Base-by-base conservation (phyloP, 1,140 invertebrate species). In the Pogonognathellus flavescens region DNA sequence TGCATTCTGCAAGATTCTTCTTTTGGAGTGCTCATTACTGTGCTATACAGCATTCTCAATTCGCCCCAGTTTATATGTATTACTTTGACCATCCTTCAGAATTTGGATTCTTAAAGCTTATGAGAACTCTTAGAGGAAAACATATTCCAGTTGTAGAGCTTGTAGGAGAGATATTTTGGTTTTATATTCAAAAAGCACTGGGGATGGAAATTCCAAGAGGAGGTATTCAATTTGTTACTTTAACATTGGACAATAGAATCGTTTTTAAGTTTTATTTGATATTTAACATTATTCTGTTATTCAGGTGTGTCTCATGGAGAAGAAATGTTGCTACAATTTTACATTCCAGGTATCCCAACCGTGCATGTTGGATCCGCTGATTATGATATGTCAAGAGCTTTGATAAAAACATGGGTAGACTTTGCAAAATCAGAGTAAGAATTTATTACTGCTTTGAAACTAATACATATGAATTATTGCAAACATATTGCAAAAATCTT, bases 391-490 rank as follows among this genome's bases (percentile, higher is more conserved):
- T 82, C 80, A 20, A 20, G 81, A 14, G 60, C 59, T 66, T 76
- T 86, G 7, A 81, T 86, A 25, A 86, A 83, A 59, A 31, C 52
- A 10, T 86, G 85, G 85, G 76, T 59, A 6, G 50, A 82, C 50
- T 86, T 86, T 70, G 85, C 85, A n/a, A 82, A 72, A 57, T 41
- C 82, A n/a, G 80, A 86, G 85, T 86, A 70, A 86, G 85, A 20
- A 11, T 55, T 0, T 53, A 80, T 8, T n/a, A n/a, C n/a, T n/a
- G n/a, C n/a, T n/a, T n/a, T n/a, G n/a, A n/a, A n/a, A n/a, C n/a
- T n/a, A n/a, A n/a, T n/a, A n/a, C n/a, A n/a, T n/a, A n/a, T n/a
- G n/a, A n/a, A n/a, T n/a, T n/a, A n/a, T n/a, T n/a, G n/a, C n/a
- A n/a, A n/a, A n/a, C n/a, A n/a, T n/a, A n/a, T n/a, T n/a, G n/a